These are phyloP conservation scores for Gerosis bhagava DNA, from an alignment of 2,888 invertebrate genomes.

Conservation along the genomic window DNA sequence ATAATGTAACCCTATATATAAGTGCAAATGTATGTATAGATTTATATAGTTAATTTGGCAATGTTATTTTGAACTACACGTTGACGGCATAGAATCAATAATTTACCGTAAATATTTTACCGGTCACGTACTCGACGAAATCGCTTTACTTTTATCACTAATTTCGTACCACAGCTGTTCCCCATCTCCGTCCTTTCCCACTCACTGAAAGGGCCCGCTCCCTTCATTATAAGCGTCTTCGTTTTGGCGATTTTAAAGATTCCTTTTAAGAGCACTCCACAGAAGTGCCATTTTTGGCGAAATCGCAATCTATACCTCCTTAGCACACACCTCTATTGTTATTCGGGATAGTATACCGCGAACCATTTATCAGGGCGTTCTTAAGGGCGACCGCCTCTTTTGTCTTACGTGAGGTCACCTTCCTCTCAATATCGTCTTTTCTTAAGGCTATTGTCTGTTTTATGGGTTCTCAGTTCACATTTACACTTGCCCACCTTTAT, in stretches of 20 bases:
- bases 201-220: constrained; percentile 46
- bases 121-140: constrained; percentile 20
- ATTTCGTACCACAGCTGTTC: constrained; percentile 24
- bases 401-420: constrained; percentile 51
- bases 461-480: constrained; percentile 47
- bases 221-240: constrained; percentile 54
- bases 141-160: constrained; percentile 27
- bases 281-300: constrained; percentile 51
- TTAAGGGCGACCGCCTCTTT: constrained; percentile 43
- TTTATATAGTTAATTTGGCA: no score
- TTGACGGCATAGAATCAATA: no score
- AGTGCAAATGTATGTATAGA: no score
- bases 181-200: constrained; percentile 32
- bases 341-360: constrained; percentile 37
- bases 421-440: constrained; percentile 41
- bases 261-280: constrained; percentile 57
- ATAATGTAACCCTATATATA: no score
- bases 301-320: constrained; percentile 45
- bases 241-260: constrained; percentile 61
- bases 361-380: constrained; percentile 50
- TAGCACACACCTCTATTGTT: constrained; percentile 32
- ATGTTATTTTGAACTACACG: no score
- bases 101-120: constrained; percentile 18
- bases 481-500: constrained; percentile 39
- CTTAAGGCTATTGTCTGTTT: constrained; percentile 49